Evolutionary conservation across 2,113 vertebrate species (phyloP), one percentile per base, ranked within the genome.

Genomic region (Garra rufa): DNA sequence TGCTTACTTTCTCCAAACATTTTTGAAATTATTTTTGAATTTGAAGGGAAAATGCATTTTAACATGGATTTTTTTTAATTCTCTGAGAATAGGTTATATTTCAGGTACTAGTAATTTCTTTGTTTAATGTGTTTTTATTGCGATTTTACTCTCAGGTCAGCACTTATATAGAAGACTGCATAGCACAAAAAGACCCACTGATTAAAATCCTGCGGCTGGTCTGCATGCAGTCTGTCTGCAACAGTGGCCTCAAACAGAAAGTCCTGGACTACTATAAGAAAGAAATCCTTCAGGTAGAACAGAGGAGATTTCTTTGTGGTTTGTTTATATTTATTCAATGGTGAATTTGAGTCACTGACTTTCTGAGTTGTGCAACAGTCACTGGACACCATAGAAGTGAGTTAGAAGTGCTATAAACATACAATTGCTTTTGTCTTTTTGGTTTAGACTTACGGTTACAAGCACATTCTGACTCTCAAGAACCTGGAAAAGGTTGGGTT

Each of bases 201-300:
- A 96, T 97, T 88, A 99, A 99, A 93, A 97, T 99, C 52, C 80
- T 99, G 3, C 94, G 98, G 6, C 94, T 99, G 0, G 92, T 98
- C 59, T 98, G 96, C 85, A 94, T 99, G 91, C 98, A 99, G 90
- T 99, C 98, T 0, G 96, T 99, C 55, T 99, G 98, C 89, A 99
- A 99, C 52, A 98, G 96, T 6, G 98, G 98, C 5, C 95, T 99
- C 83, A 99, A 98, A 83, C 98, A 97, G 90, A 99, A 99, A 77
- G 95, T 99, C 57, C 87, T 99, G 78, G 98, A 99, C 90, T 94
- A 96, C 89, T 99, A 99, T 90, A 99, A 96, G 91, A 94, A 95
- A 87, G 98, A 99, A 89, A 97, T 99, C 89, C 92, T 99, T 52
- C 98, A 99, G 97, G 98, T 99, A 84, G 80, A 88, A 43, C n/a